These are phyloP conservation scores for Denticeps clupeoides DNA, from an alignment of 2,797 vertebrate genomes.

Conservation along the genomic window DNA sequence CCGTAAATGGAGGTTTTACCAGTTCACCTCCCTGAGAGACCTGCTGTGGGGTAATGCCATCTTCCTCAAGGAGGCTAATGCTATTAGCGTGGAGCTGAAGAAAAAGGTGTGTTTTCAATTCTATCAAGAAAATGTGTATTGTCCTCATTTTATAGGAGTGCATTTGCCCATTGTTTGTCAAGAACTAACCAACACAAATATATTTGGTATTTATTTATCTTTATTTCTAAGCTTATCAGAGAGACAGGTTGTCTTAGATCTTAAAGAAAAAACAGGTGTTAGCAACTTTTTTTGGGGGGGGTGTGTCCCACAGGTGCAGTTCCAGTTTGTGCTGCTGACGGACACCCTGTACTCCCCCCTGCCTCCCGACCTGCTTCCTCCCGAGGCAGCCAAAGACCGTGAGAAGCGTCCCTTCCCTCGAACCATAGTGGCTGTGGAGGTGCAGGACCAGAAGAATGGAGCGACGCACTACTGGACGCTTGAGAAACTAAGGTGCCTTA, in stretches of 20 bases:
- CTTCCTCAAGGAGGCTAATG: slow-evolving; percentile 96
- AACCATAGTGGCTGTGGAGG: slow-evolving; percentile 92
- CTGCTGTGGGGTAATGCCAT: slow-evolving; percentile 93
- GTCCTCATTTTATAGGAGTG: too few species aligned
- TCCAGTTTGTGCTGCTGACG: slow-evolving; percentile 93
- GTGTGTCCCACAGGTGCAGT: slow-evolving; percentile 77
- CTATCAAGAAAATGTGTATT: too few species aligned
- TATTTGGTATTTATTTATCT: too few species aligned
- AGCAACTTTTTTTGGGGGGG: too few species aligned
- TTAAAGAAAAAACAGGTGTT: too few species aligned
- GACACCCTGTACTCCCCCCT: slow-evolving; percentile 93
- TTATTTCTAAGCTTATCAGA: too few species aligned
- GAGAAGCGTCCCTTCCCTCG: slow-evolving; percentile 83
- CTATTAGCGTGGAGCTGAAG: slow-evolving; percentile 94
- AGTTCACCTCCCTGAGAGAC: slow-evolving; percentile 94
- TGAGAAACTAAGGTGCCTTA: slow-evolving; percentile 85
- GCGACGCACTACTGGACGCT: slow-evolving; percentile 97
- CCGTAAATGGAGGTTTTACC: slow-evolving; percentile 93
- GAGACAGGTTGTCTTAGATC: too few species aligned
- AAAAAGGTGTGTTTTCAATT: slow-evolving; percentile 75
- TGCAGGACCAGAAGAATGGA: slow-evolving; percentile 94
- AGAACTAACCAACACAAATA: too few species aligned
- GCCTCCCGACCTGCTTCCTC: slow-evolving; percentile 79
- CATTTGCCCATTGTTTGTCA: too few species aligned
- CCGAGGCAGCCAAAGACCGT: slow-evolving; percentile 69